phyloP scores from a whole-genome alignment of 2,113 vertebrate genomes.

The Istiophorus platypterus region DNA sequence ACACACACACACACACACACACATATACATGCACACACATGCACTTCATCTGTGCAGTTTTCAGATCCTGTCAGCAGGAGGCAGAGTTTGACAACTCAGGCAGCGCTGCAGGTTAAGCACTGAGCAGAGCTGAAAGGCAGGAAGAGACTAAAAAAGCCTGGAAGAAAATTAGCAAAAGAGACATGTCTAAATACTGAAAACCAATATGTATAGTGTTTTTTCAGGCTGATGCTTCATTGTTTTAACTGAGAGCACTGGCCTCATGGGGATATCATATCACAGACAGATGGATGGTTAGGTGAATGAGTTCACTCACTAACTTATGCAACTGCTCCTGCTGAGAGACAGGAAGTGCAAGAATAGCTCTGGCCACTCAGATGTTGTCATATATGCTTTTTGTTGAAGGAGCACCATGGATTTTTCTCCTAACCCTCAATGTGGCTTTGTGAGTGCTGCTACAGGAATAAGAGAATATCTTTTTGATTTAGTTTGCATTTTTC shows the following conservation, averaged over 20 bases:
- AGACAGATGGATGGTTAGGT: not conserved
- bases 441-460: constrained; percentile 10
- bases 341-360: not conserved
- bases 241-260: not conserved
- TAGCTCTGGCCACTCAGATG: not conserved
- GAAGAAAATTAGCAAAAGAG: not conserved
- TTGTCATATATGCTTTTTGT: not conserved
- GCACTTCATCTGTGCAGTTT: not conserved
- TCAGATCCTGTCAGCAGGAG: constrained; percentile 45
- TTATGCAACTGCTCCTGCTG: constrained; percentile 7
- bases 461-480: constrained; percentile 21
- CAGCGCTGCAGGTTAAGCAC: not conserved
- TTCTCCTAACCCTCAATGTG: too few species aligned
- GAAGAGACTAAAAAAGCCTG: not conserved
- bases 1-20: too few species aligned
- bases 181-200: not conserved
- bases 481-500: not conserved
- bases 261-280: not conserved
- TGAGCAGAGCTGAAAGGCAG: not conserved
- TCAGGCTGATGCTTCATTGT: not conserved
- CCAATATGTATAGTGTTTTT: not conserved
- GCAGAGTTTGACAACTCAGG: constrained; percentile 34
- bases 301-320: constrained; percentile 34
- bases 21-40: not conserved
- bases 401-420: not conserved